These are phyloP conservation scores for Eriocheir sinensis DNA, from an alignment of 1,140 invertebrate species.

Conservation along the genomic window DNA sequence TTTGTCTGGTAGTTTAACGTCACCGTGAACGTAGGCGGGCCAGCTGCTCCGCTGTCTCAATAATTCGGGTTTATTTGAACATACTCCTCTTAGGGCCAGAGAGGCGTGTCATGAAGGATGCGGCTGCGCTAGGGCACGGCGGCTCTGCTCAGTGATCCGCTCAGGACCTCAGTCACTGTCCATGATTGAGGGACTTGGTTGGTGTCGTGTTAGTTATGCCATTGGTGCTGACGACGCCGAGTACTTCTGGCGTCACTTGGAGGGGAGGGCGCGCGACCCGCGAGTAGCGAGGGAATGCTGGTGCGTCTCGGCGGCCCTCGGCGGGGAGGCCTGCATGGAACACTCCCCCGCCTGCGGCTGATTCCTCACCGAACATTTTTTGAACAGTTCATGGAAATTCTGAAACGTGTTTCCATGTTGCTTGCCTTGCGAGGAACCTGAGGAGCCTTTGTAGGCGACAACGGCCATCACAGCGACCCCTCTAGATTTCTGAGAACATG, in stretches of 20 bases:
- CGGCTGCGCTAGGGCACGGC: background rate
- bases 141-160: background rate
- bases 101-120: background rate
- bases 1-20: background rate
- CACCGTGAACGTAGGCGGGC: background rate
- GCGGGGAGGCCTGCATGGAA: background rate
- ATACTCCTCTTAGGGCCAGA: background rate
- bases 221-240: background rate
- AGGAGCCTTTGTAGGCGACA: no score
- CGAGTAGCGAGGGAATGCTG: background rate
- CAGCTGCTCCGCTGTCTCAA: background rate
- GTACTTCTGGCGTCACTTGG: background rate
- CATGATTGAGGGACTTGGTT: no score
- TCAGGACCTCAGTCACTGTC: background rate
- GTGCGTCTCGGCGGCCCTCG: background rate
- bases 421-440: background rate
- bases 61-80: background rate
- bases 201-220: no score
- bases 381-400: constrained; percentile 51
- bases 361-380: constrained; percentile 52
- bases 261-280: background rate
- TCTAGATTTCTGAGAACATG: background rate
- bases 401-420: constrained; percentile 17
- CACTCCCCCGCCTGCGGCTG: background rate
- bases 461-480: no score